Conservation (phyloP, 2,113 vertebrate genomes). For the Gymnocephalus cernua region DNA sequence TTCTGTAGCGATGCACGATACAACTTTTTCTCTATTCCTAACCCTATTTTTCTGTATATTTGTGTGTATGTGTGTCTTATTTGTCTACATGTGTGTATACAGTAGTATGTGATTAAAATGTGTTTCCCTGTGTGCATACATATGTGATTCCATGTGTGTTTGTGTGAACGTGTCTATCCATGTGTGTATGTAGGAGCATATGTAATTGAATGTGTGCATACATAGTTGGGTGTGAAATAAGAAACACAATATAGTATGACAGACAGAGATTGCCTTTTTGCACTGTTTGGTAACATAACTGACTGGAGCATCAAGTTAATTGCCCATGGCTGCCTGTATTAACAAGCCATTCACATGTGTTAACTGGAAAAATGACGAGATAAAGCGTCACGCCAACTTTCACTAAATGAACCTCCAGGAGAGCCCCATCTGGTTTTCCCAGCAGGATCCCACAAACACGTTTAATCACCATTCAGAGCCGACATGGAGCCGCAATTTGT, state of each 20-base stretch:
- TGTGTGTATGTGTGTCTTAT: not conserved
- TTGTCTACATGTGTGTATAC: not conserved
- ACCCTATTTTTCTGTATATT: not conserved
- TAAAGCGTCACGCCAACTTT: conserved; percentile 13
- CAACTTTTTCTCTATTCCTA: not conserved
- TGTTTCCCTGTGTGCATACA: not conserved
- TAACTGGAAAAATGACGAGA: conserved; percentile 33
- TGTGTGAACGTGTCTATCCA: not conserved
- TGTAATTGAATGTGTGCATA: not conserved
- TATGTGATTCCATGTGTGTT: not conserved
- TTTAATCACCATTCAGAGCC: conserved; percentile 27
- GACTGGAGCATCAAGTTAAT: conserved; percentile 33
- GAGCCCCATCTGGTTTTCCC: conserved; percentile 29
- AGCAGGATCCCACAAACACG: conserved; percentile 11
- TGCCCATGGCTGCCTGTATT: conserved; percentile 1
- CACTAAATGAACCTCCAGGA: conserved; percentile 33
- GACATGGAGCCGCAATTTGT: not conserved
- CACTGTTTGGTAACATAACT: conserved; percentile 15
- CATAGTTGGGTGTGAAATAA: conserved; percentile 16
- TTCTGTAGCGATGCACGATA: not conserved
- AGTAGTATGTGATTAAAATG: not conserved
- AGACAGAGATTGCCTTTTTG: conserved; percentile 27
- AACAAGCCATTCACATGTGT: conserved; percentile 43
- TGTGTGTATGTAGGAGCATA: not conserved
- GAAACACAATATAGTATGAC: not conserved